phyloP scores from a whole-genome alignment of 2,113 vertebrate genomes.

The Nothobranchius furzeri region DNA sequence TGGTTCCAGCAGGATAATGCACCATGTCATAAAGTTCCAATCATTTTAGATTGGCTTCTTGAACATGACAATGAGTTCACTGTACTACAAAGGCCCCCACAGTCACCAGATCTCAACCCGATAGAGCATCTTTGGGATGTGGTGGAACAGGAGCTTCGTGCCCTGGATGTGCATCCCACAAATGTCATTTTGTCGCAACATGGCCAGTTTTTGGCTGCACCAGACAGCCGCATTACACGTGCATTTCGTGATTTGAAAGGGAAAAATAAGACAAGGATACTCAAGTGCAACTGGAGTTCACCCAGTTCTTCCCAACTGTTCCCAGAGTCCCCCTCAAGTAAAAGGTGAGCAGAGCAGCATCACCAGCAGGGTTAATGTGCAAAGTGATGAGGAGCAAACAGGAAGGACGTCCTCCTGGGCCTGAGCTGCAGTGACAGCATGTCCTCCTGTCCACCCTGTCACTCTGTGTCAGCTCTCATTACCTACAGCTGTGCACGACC shows the following conservation, averaged over 20 bases:
- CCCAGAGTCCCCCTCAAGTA: slow-evolving; percentile 7
- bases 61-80: too few relatives aligned
- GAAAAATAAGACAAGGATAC: slow-evolving; percentile 18
- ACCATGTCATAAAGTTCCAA: too few relatives aligned
- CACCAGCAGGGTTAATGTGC: slow-evolving; percentile 39
- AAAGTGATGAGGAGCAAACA: slow-evolving; percentile 60
- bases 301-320: background rate
- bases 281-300: slow-evolving; percentile 28
- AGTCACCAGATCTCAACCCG: too few relatives aligned
- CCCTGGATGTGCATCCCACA: too few relatives aligned
- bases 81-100: too few relatives aligned
- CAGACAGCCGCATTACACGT: too few relatives aligned
- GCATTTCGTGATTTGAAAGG: background rate
- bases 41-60: too few relatives aligned
- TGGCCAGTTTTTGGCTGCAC: too few relatives aligned
- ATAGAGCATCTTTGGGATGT: too few relatives aligned
- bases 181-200: background rate
- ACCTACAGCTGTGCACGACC: slow-evolving; percentile 45
- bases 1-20: too few relatives aligned
- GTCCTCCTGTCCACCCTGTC: slow-evolving; percentile 63
- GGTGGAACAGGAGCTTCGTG: too few relatives aligned
- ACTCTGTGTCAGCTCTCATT: slow-evolving; percentile 65
- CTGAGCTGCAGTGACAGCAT: slow-evolving; percentile 50
- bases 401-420: slow-evolving; percentile 58
- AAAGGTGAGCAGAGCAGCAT: slow-evolving; percentile 15